phyloP scores from a whole-genome alignment of 2,113 vertebrate genomes.

The Mesocricetus auratus region DNA sequence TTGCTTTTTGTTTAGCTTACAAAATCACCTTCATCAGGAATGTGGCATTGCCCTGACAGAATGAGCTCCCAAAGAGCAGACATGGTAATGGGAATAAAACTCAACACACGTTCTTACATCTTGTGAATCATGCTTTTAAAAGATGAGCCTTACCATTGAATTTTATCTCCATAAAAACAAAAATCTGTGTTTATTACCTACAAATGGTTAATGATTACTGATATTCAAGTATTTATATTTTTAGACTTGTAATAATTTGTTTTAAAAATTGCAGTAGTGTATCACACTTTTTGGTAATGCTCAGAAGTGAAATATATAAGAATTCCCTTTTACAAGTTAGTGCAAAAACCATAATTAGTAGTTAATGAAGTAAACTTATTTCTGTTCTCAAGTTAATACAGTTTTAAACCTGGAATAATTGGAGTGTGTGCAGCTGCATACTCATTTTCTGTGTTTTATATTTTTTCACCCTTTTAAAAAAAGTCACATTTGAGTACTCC shows the following conservation, averaged over 20 bases:
- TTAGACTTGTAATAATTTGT: conserved; percentile 72
- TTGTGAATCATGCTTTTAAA: conserved; percentile 61
- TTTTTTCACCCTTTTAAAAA: conserved; percentile 49
- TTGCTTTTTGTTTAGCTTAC: conserved; percentile 63
- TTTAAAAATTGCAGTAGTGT: conserved; percentile 24
- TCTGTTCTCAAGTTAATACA: conserved; percentile 49
- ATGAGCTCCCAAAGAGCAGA: conserved; percentile 45
- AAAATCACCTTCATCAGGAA: conserved; percentile 48
- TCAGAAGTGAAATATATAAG: conserved; percentile 53
- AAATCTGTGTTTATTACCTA: conserved; percentile 69
- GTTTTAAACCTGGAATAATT: conserved; percentile 27
- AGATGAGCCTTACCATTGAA: conserved; percentile 57
- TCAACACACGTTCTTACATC: conserved; percentile 50
- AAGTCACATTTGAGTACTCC: not conserved
- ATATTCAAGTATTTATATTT: conserved; percentile 47
- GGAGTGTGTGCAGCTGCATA: conserved; percentile 13
- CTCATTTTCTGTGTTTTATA: conserved; percentile 57
- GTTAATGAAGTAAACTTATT: conserved; percentile 51
- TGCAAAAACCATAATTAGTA: conserved; percentile 53
- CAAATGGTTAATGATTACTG: conserved; percentile 67
- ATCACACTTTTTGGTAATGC: conserved; percentile 48
- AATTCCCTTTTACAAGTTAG: not conserved
- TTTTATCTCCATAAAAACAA: conserved; percentile 74
- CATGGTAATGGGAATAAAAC: conserved; percentile 60
- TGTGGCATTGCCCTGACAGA: conserved; percentile 7